Conservation (phyloP, 2,888 invertebrate genomes). For the Osmoderma eremita region DNA sequence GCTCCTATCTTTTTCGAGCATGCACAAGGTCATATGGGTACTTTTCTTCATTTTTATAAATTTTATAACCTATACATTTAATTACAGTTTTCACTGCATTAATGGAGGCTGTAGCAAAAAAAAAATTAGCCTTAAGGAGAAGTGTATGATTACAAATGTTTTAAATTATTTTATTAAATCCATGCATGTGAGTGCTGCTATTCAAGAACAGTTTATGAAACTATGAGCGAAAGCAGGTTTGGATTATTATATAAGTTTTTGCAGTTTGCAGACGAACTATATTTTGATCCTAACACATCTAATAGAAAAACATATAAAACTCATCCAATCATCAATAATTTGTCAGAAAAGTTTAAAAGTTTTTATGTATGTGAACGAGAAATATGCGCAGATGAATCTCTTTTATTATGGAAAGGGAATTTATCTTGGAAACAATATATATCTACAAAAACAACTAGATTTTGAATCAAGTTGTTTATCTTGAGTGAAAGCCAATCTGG, state of each 20-base stretch:
- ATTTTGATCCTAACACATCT: slow-evolving; percentile 29
- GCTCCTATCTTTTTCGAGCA: too few relatives aligned
- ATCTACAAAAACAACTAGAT: slow-evolving; percentile 42
- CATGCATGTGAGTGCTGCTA: too few relatives aligned
- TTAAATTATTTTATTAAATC: too few relatives aligned
- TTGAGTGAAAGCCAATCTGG: slow-evolving; percentile 41
- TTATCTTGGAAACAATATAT: slow-evolving; percentile 45
- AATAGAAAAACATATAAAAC: slow-evolving; percentile 47
- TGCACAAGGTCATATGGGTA: too few relatives aligned
- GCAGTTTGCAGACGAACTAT: not conserved
- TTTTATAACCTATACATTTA: too few relatives aligned
- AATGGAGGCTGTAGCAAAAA: too few relatives aligned
- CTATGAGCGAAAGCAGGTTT: slow-evolving; percentile 47
- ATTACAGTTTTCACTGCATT: too few relatives aligned
- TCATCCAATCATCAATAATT: slow-evolving; percentile 38
- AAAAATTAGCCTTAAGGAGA: too few relatives aligned
- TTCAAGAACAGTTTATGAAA: too few relatives aligned
- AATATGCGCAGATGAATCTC: slow-evolving; percentile 24
- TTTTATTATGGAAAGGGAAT: slow-evolving; percentile 46
- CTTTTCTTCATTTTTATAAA: too few relatives aligned
- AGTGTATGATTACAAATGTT: too few relatives aligned
- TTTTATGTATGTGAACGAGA: not conserved
- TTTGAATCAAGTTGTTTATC: slow-evolving; percentile 42
- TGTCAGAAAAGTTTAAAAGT: not conserved
- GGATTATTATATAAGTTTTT: slow-evolving; percentile 37